A percentile compares a stretch with the other conserved stretches of the same genome.
phyloP scores from a whole-genome alignment of 2,888 invertebrate genomes.

The Caenorhabditis sp. region DNA sequence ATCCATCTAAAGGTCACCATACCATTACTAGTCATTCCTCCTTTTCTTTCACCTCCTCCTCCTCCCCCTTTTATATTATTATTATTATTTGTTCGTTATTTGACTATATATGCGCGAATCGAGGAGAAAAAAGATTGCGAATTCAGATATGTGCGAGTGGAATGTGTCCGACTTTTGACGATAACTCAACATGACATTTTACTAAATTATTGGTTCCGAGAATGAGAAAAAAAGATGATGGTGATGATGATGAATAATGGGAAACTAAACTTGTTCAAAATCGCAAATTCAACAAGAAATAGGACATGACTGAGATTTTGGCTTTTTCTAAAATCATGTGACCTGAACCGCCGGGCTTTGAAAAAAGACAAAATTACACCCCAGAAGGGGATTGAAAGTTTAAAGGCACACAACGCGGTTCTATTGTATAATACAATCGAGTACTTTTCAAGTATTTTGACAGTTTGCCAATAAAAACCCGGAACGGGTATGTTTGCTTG shows the following conservation, averaged over 20 bases:
- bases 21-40: neutral
- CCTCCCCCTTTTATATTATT: neutral
- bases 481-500: too few species aligned
- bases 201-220: neutral
- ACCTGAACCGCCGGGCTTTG: too few species aligned
- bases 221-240: neutral
- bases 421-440: too few species aligned
- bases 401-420: too few species aligned
- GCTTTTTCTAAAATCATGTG: too few species aligned
- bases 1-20: neutral
- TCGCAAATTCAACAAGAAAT: too few species aligned
- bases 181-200: neutral
- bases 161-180: neutral
- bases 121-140: neutral
- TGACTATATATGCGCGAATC: neutral
- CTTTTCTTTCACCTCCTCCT: neutral
- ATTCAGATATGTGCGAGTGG: neutral
- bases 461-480: too few species aligned
- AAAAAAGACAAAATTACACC: too few species aligned
- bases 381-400: too few species aligned
- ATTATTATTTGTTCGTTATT: neutral
- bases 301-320: too few species aligned
- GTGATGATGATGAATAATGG: neutral
- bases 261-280: too few species aligned
- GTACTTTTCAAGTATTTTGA: too few species aligned